Conservation (phyloP, 2,113 vertebrate species). For the Mormyrus lacerda region DNA sequence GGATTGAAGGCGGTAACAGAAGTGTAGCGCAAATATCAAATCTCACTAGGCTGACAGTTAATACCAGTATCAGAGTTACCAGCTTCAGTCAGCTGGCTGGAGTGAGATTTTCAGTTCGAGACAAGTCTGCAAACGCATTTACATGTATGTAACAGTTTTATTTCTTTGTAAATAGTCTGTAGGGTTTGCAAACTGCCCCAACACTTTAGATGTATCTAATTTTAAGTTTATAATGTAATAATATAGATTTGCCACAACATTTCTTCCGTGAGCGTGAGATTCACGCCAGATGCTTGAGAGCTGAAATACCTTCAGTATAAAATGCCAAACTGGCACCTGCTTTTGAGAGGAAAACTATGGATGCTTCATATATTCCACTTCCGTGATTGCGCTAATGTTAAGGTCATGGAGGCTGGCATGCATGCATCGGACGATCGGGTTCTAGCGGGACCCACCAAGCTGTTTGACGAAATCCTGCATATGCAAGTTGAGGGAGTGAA, state of each 20-base stretch:
- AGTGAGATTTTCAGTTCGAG: neutral
- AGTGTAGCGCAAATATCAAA: neutral
- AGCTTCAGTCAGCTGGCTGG: neutral
- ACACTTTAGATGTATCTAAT: neutral
- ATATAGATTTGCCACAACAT: neutral
- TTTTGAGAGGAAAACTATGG: neutral
- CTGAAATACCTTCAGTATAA: neutral
- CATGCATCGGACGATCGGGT: neutral
- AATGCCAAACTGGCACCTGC: neutral
- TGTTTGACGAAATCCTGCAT: constrained; percentile 95
- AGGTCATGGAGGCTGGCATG: neutral
- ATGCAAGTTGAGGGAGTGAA: constrained; percentile 91
- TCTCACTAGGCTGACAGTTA: neutral
- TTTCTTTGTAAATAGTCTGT: neutral
- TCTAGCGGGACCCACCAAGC: constrained; percentile 67
- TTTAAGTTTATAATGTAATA: neutral
- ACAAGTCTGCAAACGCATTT: neutral
- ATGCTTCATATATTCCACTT: neutral
- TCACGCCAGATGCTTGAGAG: neutral
- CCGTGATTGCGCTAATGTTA: neutral
- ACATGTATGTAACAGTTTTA: neutral
- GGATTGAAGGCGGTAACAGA: no score
- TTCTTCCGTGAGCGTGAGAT: neutral
- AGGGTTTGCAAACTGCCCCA: neutral
- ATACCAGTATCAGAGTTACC: neutral